Evolutionary conservation across 2,888 invertebrate genomes (phyloP).

Genomic region (Apodemia duryi): DNA sequence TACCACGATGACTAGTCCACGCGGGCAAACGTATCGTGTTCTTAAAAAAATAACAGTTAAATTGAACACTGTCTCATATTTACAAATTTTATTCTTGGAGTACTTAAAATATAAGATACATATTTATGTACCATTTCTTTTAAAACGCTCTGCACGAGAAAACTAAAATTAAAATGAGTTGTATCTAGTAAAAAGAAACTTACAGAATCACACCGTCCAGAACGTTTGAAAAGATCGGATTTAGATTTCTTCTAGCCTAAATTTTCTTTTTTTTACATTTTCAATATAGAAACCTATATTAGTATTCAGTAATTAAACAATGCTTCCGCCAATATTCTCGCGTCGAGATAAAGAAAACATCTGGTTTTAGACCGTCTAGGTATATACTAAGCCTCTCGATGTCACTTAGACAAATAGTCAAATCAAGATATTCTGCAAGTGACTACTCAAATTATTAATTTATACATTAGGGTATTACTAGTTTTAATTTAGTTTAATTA

Average conservation of each 20-base stretch:
- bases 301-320: slow-evolving; percentile 55
- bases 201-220: slow-evolving; percentile 27
- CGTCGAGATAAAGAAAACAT: slow-evolving; percentile 28
- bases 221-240: slow-evolving; percentile 39
- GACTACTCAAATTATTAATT: slow-evolving; percentile 16
- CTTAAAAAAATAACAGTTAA: slow-evolving; percentile 71
- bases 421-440: slow-evolving; percentile 4
- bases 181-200: slow-evolving; percentile 13
- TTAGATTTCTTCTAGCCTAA: slow-evolving; percentile 45
- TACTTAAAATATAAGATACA: slow-evolving; percentile 58
- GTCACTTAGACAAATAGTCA: slow-evolving; percentile 9
- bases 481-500: slow-evolving; percentile 21
- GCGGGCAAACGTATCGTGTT: slow-evolving; percentile 50
- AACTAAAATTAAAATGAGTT: slow-evolving; percentile 53
- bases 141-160: slow-evolving; percentile 38
- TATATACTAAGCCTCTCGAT: slow-evolving; percentile 20
- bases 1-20: slow-evolving; percentile 44
- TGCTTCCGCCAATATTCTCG: slow-evolving; percentile 46
- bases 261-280: slow-evolving; percentile 47
- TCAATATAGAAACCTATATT: slow-evolving; percentile 61
- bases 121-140: slow-evolving; percentile 43
- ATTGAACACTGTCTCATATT: slow-evolving; percentile 71
- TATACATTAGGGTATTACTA: slow-evolving; percentile 20
- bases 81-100: slow-evolving; percentile 54
- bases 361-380: slow-evolving; percentile 27